Evolutionary conservation across 2,797 vertebrate genomes (phyloP), one percentile per base, ranked within the genome.

Genomic region (Leptatherina wallacei): DNA sequence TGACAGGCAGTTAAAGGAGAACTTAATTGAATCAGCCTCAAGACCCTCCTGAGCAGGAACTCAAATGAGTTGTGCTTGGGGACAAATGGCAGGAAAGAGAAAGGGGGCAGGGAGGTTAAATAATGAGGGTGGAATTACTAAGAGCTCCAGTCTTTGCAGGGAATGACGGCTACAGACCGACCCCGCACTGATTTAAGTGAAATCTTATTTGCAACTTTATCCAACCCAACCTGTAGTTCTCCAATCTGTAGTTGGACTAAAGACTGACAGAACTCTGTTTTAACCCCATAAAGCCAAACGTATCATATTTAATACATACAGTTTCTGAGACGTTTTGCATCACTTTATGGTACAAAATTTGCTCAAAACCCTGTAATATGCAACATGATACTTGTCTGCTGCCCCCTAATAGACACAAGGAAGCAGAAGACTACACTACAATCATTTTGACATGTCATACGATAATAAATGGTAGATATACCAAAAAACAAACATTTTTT

Each of bases 1-100:
- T 92, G 87, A 91, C 88, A 93, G 89, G 89, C 92, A 94, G 93
- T 93, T 94, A 93, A 92, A 91, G 78, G 74, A 59, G 68, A 63
- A 69, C 84, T 85, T 93, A 93, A 94, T 92, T 94, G 91, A 93
- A 93, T 92, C 85, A 84, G 83, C 88, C 91, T 77, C 86, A 81
- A 89, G 91, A 93, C 84, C 87, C 86, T 92, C 85, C 85, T 2
- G 47, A 86, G 82, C 82, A 78, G 71, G 86, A 88, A 83, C 81
- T 68, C 71, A 83, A 81, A 92, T 86, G 83, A 89, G 85, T 78
- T 82, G 77, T 81, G 83, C 29, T 83, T 29, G 57, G 63, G 81
- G 80, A 82, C 27, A 67, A 62, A 73, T 83, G 75, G 82, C 65
- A 74, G 69, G 70, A 76, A 64, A 78, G 62, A 80, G 69, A 80